A percentile compares a stretch with the other conserved stretches of the same genome.
These are phyloP conservation scores for Lipotes vexillifer DNA, from an alignment of 2,113 vertebrate genomes.

Conservation along the genomic window DNA sequence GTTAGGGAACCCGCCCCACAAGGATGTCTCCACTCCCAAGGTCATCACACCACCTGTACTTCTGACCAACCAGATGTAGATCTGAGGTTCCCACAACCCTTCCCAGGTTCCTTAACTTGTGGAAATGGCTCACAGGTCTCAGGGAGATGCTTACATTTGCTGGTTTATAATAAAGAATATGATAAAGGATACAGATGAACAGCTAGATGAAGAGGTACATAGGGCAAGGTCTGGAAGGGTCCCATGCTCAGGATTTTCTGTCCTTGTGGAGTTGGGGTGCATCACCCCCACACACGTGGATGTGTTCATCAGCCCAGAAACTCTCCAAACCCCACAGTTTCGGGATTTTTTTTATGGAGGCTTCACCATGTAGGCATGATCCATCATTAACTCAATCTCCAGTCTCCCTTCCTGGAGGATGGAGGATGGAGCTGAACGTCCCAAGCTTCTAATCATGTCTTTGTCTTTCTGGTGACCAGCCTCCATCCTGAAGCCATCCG, in stretches of 20 bases:
- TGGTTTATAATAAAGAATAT: background rate
- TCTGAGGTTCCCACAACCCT: background rate
- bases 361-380: background rate
- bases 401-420: background rate
- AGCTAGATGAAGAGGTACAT: background rate
- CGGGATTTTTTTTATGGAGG: background rate
- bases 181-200: background rate
- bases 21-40: background rate
- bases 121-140: background rate
- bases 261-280: background rate
- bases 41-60: background rate
- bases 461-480: background rate
- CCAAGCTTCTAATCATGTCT: background rate
- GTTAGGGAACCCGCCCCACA: background rate
- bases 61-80: background rate
- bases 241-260: background rate
- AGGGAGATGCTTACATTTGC: background rate
- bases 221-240: background rate
- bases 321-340: background rate
- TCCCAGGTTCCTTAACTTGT: background rate
- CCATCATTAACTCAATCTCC: background rate
- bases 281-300: background rate
- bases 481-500: background rate
- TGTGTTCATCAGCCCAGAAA: background rate
- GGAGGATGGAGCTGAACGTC: background rate